phyloP scores from a whole-genome alignment of 2,113 vertebrate genomes.

The Oreocharis arfaki region DNA sequence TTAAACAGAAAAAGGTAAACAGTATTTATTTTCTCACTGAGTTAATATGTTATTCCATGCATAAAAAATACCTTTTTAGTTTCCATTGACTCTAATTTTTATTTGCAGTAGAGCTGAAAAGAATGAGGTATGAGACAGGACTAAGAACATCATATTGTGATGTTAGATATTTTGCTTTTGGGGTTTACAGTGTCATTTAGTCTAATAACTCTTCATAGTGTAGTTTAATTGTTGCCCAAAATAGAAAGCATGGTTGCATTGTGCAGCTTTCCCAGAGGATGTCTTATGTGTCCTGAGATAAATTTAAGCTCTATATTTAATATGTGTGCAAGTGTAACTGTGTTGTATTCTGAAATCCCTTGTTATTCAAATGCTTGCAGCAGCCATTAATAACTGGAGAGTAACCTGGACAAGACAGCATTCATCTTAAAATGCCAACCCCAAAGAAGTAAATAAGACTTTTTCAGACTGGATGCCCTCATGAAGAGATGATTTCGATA shows the following conservation, averaged over 20 bases:
- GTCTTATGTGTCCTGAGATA: conserved; percentile 8
- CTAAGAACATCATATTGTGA: not conserved
- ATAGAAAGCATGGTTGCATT: conserved; percentile 24
- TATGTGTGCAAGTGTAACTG: not conserved
- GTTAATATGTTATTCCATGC: not conserved
- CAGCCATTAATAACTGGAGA: not conserved
- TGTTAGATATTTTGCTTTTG: conserved; percentile 39
- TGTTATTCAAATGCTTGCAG: conserved; percentile 11
- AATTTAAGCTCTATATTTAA: conserved; percentile 46
- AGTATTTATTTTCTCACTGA: conserved; percentile 36
- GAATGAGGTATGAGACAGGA: conserved; percentile 3
- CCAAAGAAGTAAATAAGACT: not conserved
- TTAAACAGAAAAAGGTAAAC: conserved; percentile 38
- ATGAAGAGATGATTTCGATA: not conserved
- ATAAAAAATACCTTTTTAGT: conserved; percentile 6
- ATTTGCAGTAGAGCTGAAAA: conserved; percentile 36
- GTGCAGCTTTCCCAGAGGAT: conserved; percentile 30
- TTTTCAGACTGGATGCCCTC: not conserved
- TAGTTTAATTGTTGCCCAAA: conserved; percentile 56
- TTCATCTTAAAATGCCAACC: not conserved
- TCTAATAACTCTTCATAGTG: conserved; percentile 4
- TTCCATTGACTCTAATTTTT: conserved; percentile 32
- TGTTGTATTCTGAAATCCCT: not conserved
- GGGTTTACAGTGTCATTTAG: conserved; percentile 6
- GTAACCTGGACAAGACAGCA: not conserved